phyloP scores from a whole-genome alignment of 2,113 vertebrate genomes.

The Propithecus coquereli region DNA sequence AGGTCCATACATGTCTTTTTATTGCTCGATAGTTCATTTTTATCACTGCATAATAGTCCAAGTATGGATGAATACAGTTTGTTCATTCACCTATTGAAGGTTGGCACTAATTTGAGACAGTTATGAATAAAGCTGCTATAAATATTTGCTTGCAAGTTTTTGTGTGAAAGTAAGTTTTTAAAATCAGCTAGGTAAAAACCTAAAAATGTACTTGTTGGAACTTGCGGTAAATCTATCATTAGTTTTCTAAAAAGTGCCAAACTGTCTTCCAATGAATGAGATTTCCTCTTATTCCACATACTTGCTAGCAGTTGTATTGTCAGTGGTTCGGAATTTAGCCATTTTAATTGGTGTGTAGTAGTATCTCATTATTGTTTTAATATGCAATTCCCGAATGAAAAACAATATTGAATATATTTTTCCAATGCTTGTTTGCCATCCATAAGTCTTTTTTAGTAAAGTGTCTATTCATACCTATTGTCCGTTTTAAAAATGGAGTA shows the following conservation, averaged over 20 bases:
- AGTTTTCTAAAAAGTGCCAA: background rate
- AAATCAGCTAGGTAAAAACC: background rate
- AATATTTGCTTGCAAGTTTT: background rate
- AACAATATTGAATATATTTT: background rate
- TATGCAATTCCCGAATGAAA: background rate
- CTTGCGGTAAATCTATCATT: background rate
- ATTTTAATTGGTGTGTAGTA: background rate
- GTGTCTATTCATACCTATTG: background rate
- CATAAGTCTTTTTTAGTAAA: background rate
- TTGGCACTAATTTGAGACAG: background rate
- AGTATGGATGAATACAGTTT: background rate
- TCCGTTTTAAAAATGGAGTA: background rate
- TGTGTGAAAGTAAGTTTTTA: background rate
- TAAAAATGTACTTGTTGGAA: background rate
- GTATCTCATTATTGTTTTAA: background rate
- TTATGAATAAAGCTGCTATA: background rate
- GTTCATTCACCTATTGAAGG: background rate
- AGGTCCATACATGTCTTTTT: background rate
- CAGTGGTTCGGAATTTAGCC: background rate
- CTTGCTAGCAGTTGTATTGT: background rate
- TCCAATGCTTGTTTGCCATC: background rate
- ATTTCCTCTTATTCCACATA: no score
- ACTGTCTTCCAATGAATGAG: background rate
- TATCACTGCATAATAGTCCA: background rate
- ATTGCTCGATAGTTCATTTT: background rate